Conservation (phyloP, 2,113 vertebrate genomes). For the Dissostichus mawsoni region DNA sequence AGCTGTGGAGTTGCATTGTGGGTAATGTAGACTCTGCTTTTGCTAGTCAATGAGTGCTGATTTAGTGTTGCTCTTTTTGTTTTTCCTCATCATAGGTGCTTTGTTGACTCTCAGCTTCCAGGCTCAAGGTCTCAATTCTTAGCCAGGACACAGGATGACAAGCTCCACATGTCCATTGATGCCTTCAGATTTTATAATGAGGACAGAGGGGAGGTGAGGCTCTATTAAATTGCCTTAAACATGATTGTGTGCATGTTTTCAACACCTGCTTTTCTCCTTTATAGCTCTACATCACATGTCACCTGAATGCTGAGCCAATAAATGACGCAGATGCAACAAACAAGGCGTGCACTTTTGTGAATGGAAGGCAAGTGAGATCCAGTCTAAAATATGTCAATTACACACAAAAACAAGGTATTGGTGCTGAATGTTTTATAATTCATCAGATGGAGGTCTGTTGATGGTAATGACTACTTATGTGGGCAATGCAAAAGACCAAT, state of each 20-base stretch:
- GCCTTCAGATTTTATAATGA: slow-evolving; percentile 9
- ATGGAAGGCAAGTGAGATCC: slow-evolving; percentile 58
- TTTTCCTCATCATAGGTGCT: no score
- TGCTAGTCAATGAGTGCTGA: no score
- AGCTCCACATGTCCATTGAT: slow-evolving; percentile 71
- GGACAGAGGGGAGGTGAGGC: slow-evolving; percentile 49
- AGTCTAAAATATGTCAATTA: not conserved
- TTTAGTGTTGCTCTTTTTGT: no score
- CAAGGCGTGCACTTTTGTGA: slow-evolving; percentile 72
- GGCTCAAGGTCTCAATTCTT: not conserved
- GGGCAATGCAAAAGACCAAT: slow-evolving; percentile 60
- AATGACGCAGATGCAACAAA: slow-evolving; percentile 45
- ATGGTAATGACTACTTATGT: slow-evolving; percentile 76
- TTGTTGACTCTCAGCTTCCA: no score
- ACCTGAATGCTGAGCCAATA: slow-evolving; percentile 64
- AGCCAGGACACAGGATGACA: slow-evolving; percentile 58
- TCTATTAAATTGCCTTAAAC: accelerated
- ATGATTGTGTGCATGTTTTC: not conserved
- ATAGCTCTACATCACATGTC: slow-evolving; percentile 80
- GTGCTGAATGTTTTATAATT: not conserved
- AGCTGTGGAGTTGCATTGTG: no score
- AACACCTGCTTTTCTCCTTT: not conserved
- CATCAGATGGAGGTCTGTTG: slow-evolving; percentile 77
- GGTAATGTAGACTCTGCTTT: no score
- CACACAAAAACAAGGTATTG: no score